Evolutionary conservation across 1,140 invertebrate species (phyloP), one percentile per base, ranked within the genome.

Genomic region (Apis cerana): DNA sequence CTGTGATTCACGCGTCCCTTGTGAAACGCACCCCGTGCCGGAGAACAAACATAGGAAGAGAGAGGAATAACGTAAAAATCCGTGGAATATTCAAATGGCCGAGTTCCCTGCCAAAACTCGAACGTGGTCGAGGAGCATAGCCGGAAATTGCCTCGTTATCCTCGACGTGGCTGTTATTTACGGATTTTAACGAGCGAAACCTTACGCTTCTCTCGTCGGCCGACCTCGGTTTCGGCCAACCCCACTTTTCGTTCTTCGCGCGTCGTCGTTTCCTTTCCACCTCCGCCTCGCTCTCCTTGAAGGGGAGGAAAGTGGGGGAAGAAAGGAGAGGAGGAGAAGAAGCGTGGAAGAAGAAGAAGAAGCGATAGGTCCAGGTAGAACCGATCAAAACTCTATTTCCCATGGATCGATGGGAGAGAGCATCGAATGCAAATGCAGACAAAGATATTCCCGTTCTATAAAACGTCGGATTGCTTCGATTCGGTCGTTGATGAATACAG

Each of bases 101-200:
- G 11, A 54, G 52, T 13, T 15, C 33, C 33, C 33, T 43, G 33
- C 77, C 72, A 48, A 80, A 67, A 78, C 75, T 74, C 27, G 65
- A 88, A 68, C 80, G 64, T 54, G 67, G 48, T 17, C 67, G 61
- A 79, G 80, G 56, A 79, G 80, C 76, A 56, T 74, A 75, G 43
- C 64, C 81, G 81, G 80, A 88, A 89, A 89, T 89, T 89, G 87
- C 81, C 81, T 88, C 87, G 87, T 89, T 88, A 88, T 88, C 86
- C 84, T 82, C 84, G 84, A 85, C 87, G 80, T 84, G 71, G 70
- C 43, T 71, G 69, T 89, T 88, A 89, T 88, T 89, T 88, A 80
- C 81, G 84, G 65, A 19, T 71, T 80, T 89, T 86, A 89, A 89
- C 86, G 86, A 89, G 84, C 84, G 75, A 72, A 85, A 85, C 59